These are phyloP conservation scores for Hemaris fuciformis DNA, from an alignment of 2,888 invertebrate species.

Conservation along the genomic window DNA sequence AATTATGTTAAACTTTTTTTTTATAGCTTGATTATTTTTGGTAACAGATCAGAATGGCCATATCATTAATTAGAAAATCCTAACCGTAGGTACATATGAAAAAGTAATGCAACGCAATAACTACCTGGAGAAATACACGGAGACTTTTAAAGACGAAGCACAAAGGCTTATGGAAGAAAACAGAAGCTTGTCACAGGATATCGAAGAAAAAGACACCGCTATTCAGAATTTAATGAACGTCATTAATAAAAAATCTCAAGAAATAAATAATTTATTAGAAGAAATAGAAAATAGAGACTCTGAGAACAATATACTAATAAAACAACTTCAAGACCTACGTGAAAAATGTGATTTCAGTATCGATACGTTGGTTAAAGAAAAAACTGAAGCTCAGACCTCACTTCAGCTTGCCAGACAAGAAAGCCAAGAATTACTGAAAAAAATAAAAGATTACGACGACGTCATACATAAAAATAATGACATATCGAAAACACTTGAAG, in stretches of 20 bases:
- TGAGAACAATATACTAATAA: constrained; percentile 43
- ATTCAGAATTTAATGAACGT: constrained; percentile 51
- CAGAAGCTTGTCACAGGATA: constrained; percentile 37
- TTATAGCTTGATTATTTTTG: too few species aligned
- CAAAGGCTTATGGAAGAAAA: constrained; percentile 47
- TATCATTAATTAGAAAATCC: background rate
- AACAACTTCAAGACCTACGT: constrained; percentile 43
- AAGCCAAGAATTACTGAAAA: constrained; percentile 56
- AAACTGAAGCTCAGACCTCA: constrained; percentile 40
- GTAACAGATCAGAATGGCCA: too few species aligned
- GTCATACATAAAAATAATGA: constrained; percentile 37
- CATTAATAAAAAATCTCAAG: constrained; percentile 52
- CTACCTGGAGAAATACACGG: constrained; percentile 54
- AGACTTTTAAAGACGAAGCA: constrained; percentile 44
- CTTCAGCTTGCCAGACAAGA: constrained; percentile 53
- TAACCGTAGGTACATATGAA: constrained; percentile 53
- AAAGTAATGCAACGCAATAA: constrained; percentile 50
- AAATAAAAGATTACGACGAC: constrained; percentile 47
- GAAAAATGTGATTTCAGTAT: constrained; percentile 43
- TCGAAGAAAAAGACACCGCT: constrained; percentile 48
- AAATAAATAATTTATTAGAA: constrained; percentile 49
- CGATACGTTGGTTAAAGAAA: constrained; percentile 48
- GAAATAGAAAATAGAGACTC: constrained; percentile 45
- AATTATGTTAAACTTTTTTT: too few species aligned
- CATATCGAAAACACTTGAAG: constrained; percentile 33